Percentiles rank a stretch among this genome's conserved stretches.
phyloP scores from a whole-genome alignment of 2,888 invertebrate genomes.

The Eristalinus sepulchralis region DNA sequence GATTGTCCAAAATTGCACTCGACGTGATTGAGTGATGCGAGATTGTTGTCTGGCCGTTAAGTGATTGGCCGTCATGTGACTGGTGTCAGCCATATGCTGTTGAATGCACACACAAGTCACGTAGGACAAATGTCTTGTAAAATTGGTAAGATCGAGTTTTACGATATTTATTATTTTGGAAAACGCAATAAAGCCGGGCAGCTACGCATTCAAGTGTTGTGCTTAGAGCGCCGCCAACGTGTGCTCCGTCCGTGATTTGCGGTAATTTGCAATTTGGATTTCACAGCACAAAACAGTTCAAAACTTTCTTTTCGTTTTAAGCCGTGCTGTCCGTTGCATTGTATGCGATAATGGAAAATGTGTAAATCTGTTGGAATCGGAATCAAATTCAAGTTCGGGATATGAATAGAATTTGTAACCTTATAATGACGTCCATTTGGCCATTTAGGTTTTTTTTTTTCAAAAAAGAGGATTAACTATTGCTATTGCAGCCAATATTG shows the following conservation, averaged over 20 bases:
- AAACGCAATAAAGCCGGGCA: not conserved
- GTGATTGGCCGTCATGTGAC: not conserved
- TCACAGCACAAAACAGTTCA: not conserved
- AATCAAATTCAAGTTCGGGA: too few relatives aligned
- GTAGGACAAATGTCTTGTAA: slow-evolving; percentile 7
- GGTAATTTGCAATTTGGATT: not conserved
- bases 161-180: not conserved
- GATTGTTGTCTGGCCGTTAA: not conserved
- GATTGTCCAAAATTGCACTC: not conserved
- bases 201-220: not conserved
- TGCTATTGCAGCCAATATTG: too few relatives aligned
- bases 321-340: too few relatives aligned
- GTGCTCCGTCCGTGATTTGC: not conserved
- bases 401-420: too few relatives aligned
- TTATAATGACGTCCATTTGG: too few relatives aligned
- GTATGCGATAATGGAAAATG: too few relatives aligned
- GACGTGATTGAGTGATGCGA: not conserved
- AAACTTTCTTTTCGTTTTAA: not conserved
- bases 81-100: not conserved
- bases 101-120: not conserved
- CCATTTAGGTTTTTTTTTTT: too few relatives aligned
- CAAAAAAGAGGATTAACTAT: too few relatives aligned
- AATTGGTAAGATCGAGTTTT: not conserved
- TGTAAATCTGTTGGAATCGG: too few relatives aligned
- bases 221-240: not conserved